These are phyloP conservation scores for Fragum sueziense DNA, from an alignment of 2,888 invertebrate species.

Conservation along the genomic window DNA sequence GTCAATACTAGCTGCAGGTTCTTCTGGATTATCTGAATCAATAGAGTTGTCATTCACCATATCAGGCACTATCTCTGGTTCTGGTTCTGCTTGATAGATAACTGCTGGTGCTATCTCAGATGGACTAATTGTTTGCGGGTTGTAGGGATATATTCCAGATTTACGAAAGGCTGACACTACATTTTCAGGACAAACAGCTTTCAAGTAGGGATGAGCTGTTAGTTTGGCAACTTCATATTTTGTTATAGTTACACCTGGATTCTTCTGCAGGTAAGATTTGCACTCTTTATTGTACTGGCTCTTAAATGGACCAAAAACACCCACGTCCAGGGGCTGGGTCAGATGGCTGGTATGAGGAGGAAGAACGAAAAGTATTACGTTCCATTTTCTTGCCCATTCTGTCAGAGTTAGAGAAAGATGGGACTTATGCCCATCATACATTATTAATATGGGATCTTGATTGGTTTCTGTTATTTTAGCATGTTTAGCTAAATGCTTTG, in stretches of 20 bases:
- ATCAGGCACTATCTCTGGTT: no score
- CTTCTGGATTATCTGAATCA: no score
- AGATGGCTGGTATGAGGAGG: no score
- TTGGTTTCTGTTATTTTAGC: background rate
- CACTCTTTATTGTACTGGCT: conserved; percentile 33
- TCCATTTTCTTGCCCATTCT: conserved; percentile 42
- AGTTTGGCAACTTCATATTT: conserved; percentile 43
- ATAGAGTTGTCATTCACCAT: no score
- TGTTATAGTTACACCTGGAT: conserved; percentile 27
- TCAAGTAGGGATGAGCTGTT: conserved; percentile 32
- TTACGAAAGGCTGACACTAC: conserved; percentile 21
- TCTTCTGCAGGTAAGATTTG: conserved; percentile 25
- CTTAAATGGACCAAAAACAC: conserved; percentile 39
- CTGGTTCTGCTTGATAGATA: no score
- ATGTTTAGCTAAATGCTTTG: background rate
- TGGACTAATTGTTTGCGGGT: conserved; percentile 7
- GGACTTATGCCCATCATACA: no score
- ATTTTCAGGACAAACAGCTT: conserved; percentile 32
- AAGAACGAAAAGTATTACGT: conserved; percentile 44
- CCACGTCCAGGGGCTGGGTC: conserved; percentile 43
- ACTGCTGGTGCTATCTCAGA: conserved; percentile 4
- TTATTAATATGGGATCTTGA: no score
- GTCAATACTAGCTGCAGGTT: no score
- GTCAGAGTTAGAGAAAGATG: conserved; percentile 33
- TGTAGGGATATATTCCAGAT: conserved; percentile 36